These are phyloP conservation scores for Gastrophysa polygoni DNA, from an alignment of 2,888 invertebrate genomes.

Conservation along the genomic window DNA sequence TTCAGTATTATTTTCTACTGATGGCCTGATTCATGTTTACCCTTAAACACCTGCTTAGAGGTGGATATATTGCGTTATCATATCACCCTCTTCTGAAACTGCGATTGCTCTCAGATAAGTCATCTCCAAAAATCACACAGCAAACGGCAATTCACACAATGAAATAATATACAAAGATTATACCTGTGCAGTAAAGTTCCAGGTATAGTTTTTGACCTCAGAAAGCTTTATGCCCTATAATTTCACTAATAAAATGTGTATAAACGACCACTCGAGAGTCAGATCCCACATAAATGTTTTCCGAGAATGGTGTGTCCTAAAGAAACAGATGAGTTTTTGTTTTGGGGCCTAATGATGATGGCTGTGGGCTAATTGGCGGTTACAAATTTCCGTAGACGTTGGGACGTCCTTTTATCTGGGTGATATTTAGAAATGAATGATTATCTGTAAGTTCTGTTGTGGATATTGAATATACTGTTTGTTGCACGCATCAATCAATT, in stretches of 20 bases:
- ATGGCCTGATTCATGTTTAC: too few relatives aligned
- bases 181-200: conserved; percentile 17
- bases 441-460: too few relatives aligned
- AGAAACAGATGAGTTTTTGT: neutral
- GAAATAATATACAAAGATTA: conserved; percentile 14
- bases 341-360: neutral
- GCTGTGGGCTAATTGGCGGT: neutral
- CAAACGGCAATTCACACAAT: conserved; percentile 8
- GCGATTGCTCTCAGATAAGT: conserved; percentile 10
- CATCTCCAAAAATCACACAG: conserved; percentile 12
- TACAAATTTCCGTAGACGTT: too few relatives aligned
- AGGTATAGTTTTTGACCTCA: conserved; percentile 13
- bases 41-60: neutral
- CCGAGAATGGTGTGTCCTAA: neutral
- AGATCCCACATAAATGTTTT: conserved; percentile 4
- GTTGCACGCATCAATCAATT: too few relatives aligned
- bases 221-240: conserved; percentile 15
- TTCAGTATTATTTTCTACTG: too few relatives aligned
- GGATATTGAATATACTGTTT: too few relatives aligned
- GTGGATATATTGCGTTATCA: neutral
- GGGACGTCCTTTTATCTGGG: too few relatives aligned
- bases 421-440: too few relatives aligned
- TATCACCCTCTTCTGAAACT: conserved; percentile 2
- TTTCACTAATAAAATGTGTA: conserved; percentile 20
- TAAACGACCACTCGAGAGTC: conserved; percentile 8